A percentile compares a stretch with the other conserved stretches of the same genome.
phyloP scores from a whole-genome alignment of 2,113 vertebrate species.

The Naja naja region DNA sequence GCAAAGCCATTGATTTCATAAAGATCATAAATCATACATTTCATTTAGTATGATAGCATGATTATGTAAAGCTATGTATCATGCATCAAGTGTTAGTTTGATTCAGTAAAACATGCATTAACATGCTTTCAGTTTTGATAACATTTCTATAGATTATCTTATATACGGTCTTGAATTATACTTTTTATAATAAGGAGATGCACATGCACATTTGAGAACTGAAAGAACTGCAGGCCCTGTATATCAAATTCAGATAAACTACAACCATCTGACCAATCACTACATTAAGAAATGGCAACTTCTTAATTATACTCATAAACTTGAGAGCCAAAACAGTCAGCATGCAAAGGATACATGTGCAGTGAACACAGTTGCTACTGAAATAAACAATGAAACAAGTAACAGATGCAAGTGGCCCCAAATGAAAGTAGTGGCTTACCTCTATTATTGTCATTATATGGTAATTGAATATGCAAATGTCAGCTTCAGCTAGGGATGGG shows the following conservation, averaged over 20 bases:
- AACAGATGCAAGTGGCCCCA: not conserved
- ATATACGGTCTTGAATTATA: not conserved
- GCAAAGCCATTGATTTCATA: not conserved
- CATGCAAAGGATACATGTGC: not conserved
- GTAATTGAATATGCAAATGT: not conserved
- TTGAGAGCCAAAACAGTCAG: not conserved
- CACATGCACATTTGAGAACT: not conserved
- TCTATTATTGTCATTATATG: not conserved
- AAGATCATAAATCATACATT: not conserved
- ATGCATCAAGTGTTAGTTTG: not conserved
- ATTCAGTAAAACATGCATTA: not conserved
- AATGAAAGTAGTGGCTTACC: not conserved
- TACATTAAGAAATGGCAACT: not conserved
- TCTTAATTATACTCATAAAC: not conserved
- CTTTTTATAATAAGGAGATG: not conserved
- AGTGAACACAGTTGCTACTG: not conserved
- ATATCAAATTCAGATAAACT: not conserved
- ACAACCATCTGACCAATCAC: not conserved
- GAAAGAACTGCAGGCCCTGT: not conserved
- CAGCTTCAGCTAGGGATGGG: not conserved
- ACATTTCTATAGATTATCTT: not conserved
- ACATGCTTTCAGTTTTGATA: not conserved
- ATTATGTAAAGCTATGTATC: not conserved
- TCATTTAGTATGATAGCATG: not conserved
- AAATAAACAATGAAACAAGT: not conserved